Percentiles rank a stretch among this genome's conserved stretches.
These are phyloP conservation scores for Eupithecia insigniata DNA, from an alignment of 2,888 invertebrate species.

Conservation along the genomic window DNA sequence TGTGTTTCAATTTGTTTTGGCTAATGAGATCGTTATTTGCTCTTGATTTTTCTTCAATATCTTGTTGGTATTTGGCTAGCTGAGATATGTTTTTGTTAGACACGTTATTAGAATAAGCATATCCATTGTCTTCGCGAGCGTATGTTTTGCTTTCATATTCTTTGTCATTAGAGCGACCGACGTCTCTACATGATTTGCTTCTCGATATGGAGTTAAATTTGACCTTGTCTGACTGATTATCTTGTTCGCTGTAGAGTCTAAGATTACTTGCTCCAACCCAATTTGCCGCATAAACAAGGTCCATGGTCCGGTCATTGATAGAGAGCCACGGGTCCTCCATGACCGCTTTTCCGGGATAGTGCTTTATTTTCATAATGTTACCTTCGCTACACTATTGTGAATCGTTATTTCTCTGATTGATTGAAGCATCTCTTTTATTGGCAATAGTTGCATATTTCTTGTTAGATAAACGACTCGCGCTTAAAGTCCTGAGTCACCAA, in stretches of 20 bases:
- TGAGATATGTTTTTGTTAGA: slow-evolving; percentile 79
- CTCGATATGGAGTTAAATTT: slow-evolving; percentile 80
- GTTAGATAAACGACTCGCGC: slow-evolving; percentile 24
- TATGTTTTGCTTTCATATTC: slow-evolving; percentile 65
- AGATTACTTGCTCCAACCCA: slow-evolving; percentile 90
- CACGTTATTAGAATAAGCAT: slow-evolving; percentile 64
- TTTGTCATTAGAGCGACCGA: slow-evolving; percentile 67
- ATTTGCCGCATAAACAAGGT: slow-evolving; percentile 92
- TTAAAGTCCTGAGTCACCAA: slow-evolving; percentile 15
- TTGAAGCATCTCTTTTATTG: slow-evolving; percentile 37
- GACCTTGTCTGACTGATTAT: slow-evolving; percentile 59
- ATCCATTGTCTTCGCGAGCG: slow-evolving; percentile 66
- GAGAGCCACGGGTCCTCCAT: slow-evolving; percentile 89
- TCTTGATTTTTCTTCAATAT: slow-evolving; percentile 81
- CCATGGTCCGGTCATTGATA: slow-evolving; percentile 88
- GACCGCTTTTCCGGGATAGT: slow-evolving; percentile 93
- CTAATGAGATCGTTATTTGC: slow-evolving; percentile 81
- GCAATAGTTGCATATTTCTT: slow-evolving; percentile 58
- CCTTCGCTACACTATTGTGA: slow-evolving; percentile 21
- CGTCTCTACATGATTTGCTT: slow-evolving; percentile 80
- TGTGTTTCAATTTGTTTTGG: slow-evolving; percentile 81
- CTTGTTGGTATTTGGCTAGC: slow-evolving; percentile 86
- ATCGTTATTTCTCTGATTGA: not conserved
- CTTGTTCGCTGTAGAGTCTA: slow-evolving; percentile 72
- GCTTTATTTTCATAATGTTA: slow-evolving; percentile 90